Evolutionary conservation across 2,888 invertebrate species (phyloP).

Genomic region (Pegoplata infirma): DNA sequence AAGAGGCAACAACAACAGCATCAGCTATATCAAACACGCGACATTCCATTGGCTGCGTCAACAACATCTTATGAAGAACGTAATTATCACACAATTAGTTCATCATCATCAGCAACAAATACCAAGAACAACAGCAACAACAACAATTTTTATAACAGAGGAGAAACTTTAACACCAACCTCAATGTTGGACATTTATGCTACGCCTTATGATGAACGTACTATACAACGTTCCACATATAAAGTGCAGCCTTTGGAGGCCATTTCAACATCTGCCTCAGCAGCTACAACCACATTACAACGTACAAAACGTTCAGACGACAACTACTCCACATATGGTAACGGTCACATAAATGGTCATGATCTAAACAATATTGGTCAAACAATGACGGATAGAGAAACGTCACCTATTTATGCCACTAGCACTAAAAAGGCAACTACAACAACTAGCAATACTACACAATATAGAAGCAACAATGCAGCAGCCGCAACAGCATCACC

Average conservation of each 20-base stretch:
- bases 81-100: slow-evolving; percentile 77
- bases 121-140: slow-evolving; percentile 57
- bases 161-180: slow-evolving; percentile 64
- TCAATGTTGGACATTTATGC: slow-evolving; percentile 58
- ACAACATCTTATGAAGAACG: slow-evolving; percentile 74
- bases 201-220: slow-evolving; percentile 58
- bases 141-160: slow-evolving; percentile 65
- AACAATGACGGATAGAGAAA: slow-evolving; percentile 63
- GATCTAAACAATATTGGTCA: slow-evolving; percentile 65
- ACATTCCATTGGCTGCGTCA: slow-evolving; percentile 71
- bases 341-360: slow-evolving; percentile 69
- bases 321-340: slow-evolving; percentile 65
- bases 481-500: slow-evolving; percentile 37
- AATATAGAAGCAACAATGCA: slow-evolving; percentile 29
- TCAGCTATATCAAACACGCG: slow-evolving; percentile 67
- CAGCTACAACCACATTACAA: slow-evolving; percentile 33
- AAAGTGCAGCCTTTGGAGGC: slow-evolving; percentile 54
- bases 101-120: slow-evolving; percentile 63
- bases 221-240: slow-evolving; percentile 45
- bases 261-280: background rate
- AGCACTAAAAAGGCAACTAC: slow-evolving; percentile 68
- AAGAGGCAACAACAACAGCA: slow-evolving; percentile 41
- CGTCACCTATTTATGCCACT: slow-evolving; percentile 75
- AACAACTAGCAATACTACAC: slow-evolving; percentile 56
- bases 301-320: slow-evolving; percentile 53